Base-by-base conservation (phyloP, 2,888 invertebrate genomes). In the Chymomyza caudatula region DNA sequence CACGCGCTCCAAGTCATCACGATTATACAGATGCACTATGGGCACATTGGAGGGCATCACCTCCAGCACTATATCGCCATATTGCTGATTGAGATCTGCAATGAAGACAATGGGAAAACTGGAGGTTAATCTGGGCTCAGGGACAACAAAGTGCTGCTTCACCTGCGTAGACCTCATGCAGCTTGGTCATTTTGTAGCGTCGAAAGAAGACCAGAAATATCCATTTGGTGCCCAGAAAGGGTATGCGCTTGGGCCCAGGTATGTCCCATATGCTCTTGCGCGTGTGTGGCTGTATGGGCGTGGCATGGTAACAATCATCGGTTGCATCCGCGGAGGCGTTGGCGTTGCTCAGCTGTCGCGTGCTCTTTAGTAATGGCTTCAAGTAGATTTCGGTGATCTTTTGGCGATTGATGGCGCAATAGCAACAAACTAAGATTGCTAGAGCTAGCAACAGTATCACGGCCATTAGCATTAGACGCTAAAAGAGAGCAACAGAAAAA, bases 111-210 rank as follows among this genome's bases (percentile, higher is more conserved):
- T 0, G 22, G 6, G 8, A 23, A 15, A 17, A 8, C 55, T 49
- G 25, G 2, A 15, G 20, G n/a, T 70, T 66, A 53, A 58, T 52
- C 47, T 22, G 17, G 47, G 61, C 8, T 52, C 64, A 51, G 4
- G 2, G 6, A 5, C 4, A 43, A 29, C 20, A 4, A 23, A 4
- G 49, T 17, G 15, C 61, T 69, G 72, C 67, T 88, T 91, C 89
- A 95, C 95, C 95, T 92, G 92, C 92, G 90, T 96, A 96, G 73
- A 94, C 95, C 85, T 95, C 94, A 88, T 96, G 96, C 52, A 96
- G 91, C 87, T 94, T 94, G 73, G 94, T 93, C 91, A 96, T 92
- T 80, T 92, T 92, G 83, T 95, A 96, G 65, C 92, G 92, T 0
- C 81, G 77, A 73, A 87, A 88, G 77, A 92, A 92, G 2, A 89